Evolutionary conservation across 2,888 invertebrate genomes (phyloP).

Genomic region (Pardosa pseudoannulata): DNA sequence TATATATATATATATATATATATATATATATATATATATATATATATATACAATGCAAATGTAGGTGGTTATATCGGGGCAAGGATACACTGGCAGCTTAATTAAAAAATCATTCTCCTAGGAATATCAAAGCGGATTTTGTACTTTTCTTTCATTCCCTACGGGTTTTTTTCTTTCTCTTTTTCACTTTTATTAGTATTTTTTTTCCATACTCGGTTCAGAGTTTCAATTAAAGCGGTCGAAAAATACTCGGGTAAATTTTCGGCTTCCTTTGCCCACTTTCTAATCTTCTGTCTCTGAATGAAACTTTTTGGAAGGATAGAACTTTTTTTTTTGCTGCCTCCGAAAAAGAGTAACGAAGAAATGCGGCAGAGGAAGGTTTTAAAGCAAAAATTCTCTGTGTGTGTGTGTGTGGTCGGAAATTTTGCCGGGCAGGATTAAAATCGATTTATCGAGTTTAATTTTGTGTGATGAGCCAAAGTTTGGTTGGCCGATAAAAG

Average conservation of each 20-base stretch:
- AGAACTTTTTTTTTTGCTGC: not conserved
- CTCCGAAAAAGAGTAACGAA: no score
- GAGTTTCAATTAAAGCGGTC: slow-evolving; percentile 44
- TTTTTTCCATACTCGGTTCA: not conserved
- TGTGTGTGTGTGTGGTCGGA: not conserved
- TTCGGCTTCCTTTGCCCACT: slow-evolving; percentile 30
- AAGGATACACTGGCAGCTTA: slow-evolving; percentile 29
- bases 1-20: no score
- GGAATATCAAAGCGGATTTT: not conserved
- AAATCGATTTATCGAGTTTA: slow-evolving; percentile 15
- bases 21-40: no score
- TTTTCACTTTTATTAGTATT: not conserved
- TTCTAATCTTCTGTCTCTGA: slow-evolving; percentile 47
- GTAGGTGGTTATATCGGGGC: slow-evolving; percentile 16
- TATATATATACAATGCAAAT: no score
- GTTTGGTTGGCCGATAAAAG: not conserved
- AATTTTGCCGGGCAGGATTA: not conserved
- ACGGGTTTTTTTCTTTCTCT: no score
- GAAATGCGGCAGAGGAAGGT: not conserved
- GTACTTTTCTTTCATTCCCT: not conserved
- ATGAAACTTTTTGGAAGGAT: slow-evolving; percentile 27
- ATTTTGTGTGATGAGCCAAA: not conserved
- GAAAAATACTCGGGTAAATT: slow-evolving; percentile 25
- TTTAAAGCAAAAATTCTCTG: slow-evolving; percentile 1
- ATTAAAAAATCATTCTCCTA: slow-evolving; percentile 66